phyloP scores from a whole-genome alignment of 2,113 vertebrate genomes.

The Mus musculus region GRCm39 chr13:38947501-38948000 shows the following conservation, averaged over 20 bases:
- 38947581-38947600: background rate
- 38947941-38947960: slow-evolving; percentile 56
- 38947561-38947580: background rate
- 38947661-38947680: background rate
- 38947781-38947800: background rate
- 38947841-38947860: background rate
- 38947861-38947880: background rate
- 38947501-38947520: fast-evolving
- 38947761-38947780: background rate
- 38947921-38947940: slow-evolving; percentile 45
- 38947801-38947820: background rate
- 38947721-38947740: background rate
- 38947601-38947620: background rate
- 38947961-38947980: slow-evolving; percentile 77
- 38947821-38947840: background rate
- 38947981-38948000: slow-evolving; percentile 86
- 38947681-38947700: background rate
- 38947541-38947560: background rate
- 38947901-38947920: background rate
- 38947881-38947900: background rate
- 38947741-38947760: background rate
- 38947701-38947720: background rate
- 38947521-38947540: background rate
- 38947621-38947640: background rate
- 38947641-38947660: background rate